phyloP scores from a whole-genome alignment of 2,888 invertebrate species.

The Aphidius colemani region DNA sequence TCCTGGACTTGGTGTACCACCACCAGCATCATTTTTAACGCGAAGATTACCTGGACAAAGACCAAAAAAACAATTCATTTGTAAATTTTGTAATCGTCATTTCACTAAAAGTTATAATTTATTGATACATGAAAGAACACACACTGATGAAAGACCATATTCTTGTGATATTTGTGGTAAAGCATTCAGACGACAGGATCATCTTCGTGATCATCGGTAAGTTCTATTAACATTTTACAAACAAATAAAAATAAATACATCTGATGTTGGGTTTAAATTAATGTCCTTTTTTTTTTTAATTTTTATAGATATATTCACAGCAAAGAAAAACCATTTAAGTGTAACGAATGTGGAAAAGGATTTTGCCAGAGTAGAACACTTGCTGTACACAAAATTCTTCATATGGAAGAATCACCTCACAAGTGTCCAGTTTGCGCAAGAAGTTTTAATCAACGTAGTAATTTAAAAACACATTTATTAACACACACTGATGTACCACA shows the following conservation, averaged over 20 bases:
- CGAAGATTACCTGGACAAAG: slow-evolving; percentile 78
- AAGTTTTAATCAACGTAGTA: slow-evolving; percentile 90
- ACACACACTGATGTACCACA: slow-evolving; percentile 78
- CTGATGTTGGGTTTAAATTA: too few species aligned
- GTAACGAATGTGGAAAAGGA: slow-evolving; percentile 95
- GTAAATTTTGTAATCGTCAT: slow-evolving; percentile 95
- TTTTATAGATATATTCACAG: slow-evolving; percentile 89
- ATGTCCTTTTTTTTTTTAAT: not conserved
- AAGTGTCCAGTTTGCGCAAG: slow-evolving; percentile 88
- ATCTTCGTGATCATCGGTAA: slow-evolving; percentile 90
- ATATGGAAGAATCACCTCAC: slow-evolving; percentile 91
- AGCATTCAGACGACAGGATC: slow-evolving; percentile 96
- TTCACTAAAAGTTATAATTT: slow-evolving; percentile 98
- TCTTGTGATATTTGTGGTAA: slow-evolving; percentile 98
- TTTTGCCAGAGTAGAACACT: slow-evolving; percentile 97
- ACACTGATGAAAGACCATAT: slow-evolving; percentile 96
- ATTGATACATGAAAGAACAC: slow-evolving; percentile 95
- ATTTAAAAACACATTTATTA: slow-evolving; percentile 86
- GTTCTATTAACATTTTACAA: slow-evolving; percentile 41
- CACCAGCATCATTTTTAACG: slow-evolving; percentile 65
- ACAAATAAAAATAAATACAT: not conserved
- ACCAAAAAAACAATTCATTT: slow-evolving; percentile 97
- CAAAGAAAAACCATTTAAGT: slow-evolving; percentile 98
- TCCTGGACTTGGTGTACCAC: slow-evolving; percentile 46
- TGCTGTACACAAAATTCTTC: slow-evolving; percentile 93